phyloP scores from a whole-genome alignment of 2,888 invertebrate species.

The Amblyjoppa fuscipennis region DNA sequence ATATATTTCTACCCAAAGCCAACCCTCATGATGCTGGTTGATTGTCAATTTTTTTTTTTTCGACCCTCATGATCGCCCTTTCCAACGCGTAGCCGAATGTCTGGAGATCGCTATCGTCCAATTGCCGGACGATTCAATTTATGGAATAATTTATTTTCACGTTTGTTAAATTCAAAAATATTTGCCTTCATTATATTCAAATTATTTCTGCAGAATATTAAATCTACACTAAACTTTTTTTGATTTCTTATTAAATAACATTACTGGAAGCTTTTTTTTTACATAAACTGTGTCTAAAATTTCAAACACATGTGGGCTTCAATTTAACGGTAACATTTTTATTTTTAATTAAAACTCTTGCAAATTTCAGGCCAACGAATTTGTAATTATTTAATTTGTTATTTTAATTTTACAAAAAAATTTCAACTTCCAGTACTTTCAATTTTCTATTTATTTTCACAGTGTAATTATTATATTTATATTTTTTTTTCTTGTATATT shows the following conservation, averaged over 20 bases:
- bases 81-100: neutral
- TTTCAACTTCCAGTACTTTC: too few relatives aligned
- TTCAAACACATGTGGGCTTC: too few relatives aligned
- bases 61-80: constrained; percentile 54
- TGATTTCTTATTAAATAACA: too few relatives aligned
- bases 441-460: too few relatives aligned
- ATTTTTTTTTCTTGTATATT: too few relatives aligned
- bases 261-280: too few relatives aligned
- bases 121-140: neutral
- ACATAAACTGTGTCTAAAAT: too few relatives aligned
- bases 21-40: constrained; percentile 49
- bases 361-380: too few relatives aligned
- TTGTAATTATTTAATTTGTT: too few relatives aligned
- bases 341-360: too few relatives aligned
- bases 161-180: neutral
- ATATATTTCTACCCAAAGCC: constrained; percentile 8
- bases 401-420: too few relatives aligned
- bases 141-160: neutral
- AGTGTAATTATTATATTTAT: neutral
- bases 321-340: too few relatives aligned
- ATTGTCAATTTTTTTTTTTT: constrained; percentile 49
- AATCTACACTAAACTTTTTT: neutral
- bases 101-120: constrained; percentile 6
- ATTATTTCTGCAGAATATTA: neutral
- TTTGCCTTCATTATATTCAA: neutral